A percentile compares a stretch with the other conserved stretches of the same genome.
Evolutionary conservation across 2,888 invertebrate species (phyloP).

Genomic region (Torymus auratus): DNA sequence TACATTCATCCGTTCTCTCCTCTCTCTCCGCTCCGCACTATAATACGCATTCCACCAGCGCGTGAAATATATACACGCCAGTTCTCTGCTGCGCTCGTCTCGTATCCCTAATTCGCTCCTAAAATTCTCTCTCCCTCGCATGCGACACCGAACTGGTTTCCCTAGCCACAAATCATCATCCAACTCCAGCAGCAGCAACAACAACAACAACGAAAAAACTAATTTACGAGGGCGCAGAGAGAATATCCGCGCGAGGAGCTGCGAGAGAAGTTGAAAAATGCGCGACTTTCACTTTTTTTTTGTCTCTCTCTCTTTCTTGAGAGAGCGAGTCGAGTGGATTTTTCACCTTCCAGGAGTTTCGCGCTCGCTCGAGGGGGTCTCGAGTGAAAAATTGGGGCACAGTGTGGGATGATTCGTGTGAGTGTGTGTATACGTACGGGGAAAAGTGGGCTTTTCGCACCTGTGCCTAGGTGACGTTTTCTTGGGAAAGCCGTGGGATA

Average conservation of each 20-base stretch:
- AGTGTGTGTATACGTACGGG: background rate
- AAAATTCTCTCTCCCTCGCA: slow-evolving; percentile 40
- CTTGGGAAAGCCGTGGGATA: slow-evolving; percentile 21
- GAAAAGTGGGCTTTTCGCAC: slow-evolving; percentile 47
- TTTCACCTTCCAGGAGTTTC: slow-evolving; percentile 25
- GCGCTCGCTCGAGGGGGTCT: slow-evolving; percentile 17
- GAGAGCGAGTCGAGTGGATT: background rate
- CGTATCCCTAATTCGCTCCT: slow-evolving; percentile 40
- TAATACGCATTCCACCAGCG: too few relatives aligned
- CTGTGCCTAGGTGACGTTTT: slow-evolving; percentile 32
- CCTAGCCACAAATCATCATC: slow-evolving; percentile 69
- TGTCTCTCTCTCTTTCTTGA: background rate
- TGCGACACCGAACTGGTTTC: slow-evolving; percentile 47
- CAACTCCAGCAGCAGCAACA: slow-evolving; percentile 29
- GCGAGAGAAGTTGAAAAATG: slow-evolving; percentile 68
- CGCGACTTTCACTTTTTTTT: slow-evolving; percentile 50
- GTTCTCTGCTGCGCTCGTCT: too few relatives aligned
- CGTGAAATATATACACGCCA: too few relatives aligned
- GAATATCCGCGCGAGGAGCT: slow-evolving; percentile 57
- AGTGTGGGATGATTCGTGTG: background rate
- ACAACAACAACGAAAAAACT: slow-evolving; percentile 59
- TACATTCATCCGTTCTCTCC: background rate
- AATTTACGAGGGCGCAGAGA: slow-evolving; percentile 69
- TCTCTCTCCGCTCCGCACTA: background rate
- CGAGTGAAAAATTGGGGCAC: slow-evolving; percentile 53